Percentiles rank a stretch among this genome's conserved stretches.
These are phyloP conservation scores for Sphaerolaimus hirsutus DNA, from an alignment of 2,888 invertebrate genomes.

Conservation along the genomic window DNA sequence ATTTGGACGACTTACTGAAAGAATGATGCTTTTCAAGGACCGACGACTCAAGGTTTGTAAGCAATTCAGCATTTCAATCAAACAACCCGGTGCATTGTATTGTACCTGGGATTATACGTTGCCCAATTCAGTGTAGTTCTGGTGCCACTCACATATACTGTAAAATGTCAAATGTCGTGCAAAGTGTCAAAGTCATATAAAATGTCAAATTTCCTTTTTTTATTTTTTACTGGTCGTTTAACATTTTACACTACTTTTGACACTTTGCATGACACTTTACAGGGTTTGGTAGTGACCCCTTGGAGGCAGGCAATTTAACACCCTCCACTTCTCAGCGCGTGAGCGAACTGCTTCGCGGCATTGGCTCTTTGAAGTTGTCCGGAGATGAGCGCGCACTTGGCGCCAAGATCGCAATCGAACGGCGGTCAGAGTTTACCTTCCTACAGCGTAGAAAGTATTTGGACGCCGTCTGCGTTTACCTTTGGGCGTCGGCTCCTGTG, in stretches of 20 bases:
- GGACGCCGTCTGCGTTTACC: slow-evolving; percentile 85
- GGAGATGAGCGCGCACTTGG: slow-evolving; percentile 74
- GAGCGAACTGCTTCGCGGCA: slow-evolving; percentile 60
- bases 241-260: too few relatives aligned
- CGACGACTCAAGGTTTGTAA: slow-evolving; percentile 43
- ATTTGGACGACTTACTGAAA: slow-evolving; percentile 56
- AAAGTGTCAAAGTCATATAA: too few relatives aligned
- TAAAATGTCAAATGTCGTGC: too few relatives aligned
- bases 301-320: too few relatives aligned
- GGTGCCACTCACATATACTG: too few relatives aligned
- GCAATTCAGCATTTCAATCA: not conserved
- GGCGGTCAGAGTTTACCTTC: slow-evolving; percentile 12
- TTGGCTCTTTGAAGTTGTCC: slow-evolving; percentile 65
- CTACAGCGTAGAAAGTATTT: slow-evolving; percentile 53
- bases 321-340: slow-evolving; percentile 37
- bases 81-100: not conserved
- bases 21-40: slow-evolving; percentile 76
- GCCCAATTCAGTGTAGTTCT: too few relatives aligned
- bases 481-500: slow-evolving; percentile 94
- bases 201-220: not conserved
- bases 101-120: not conserved
- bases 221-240: too few relatives aligned
- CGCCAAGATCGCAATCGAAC: slow-evolving; percentile 11
- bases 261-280: too few relatives aligned
- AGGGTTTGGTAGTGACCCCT: too few relatives aligned